Conservation (phyloP, 2,113 vertebrate genomes). For the Urocitellus parryii region DNA sequence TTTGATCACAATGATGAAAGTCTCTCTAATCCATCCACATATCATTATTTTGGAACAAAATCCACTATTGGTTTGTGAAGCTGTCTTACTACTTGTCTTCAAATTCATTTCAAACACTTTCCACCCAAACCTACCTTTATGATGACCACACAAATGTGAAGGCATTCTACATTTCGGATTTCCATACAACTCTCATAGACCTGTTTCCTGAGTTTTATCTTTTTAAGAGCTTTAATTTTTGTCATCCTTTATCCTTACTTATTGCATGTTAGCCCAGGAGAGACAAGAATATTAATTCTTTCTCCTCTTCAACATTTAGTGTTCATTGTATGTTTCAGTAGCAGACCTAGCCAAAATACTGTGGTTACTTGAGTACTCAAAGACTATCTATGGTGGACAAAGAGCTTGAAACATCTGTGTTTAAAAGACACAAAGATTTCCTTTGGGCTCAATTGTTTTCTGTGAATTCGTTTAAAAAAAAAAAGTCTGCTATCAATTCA, state of each 20-base stretch:
- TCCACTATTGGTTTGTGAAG: not conserved
- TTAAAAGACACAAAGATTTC: not conserved
- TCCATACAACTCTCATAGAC: not conserved
- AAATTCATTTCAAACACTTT: not conserved
- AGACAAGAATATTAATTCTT: not conserved
- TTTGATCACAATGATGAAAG: too few species aligned
- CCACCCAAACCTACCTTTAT: not conserved
- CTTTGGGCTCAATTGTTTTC: not conserved
- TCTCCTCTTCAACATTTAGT: not conserved
- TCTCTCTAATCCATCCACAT: too few species aligned
- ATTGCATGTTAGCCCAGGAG: not conserved
- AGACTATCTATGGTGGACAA: not conserved
- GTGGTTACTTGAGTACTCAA: not conserved
- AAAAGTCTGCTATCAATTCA: too few species aligned
- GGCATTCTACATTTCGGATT: not conserved
- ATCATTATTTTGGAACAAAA: not conserved
- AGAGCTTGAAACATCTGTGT: not conserved
- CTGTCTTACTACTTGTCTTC: not conserved
- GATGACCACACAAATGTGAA: not conserved
- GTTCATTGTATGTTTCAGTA: not conserved
- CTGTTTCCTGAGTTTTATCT: not conserved
- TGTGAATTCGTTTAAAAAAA: not conserved
- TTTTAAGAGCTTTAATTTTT: not conserved
- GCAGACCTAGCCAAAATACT: not conserved
- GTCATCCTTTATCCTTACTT: not conserved